Conservation (phyloP, 2,113 vertebrate genomes). For the Puffinus mauretanicus region DNA sequence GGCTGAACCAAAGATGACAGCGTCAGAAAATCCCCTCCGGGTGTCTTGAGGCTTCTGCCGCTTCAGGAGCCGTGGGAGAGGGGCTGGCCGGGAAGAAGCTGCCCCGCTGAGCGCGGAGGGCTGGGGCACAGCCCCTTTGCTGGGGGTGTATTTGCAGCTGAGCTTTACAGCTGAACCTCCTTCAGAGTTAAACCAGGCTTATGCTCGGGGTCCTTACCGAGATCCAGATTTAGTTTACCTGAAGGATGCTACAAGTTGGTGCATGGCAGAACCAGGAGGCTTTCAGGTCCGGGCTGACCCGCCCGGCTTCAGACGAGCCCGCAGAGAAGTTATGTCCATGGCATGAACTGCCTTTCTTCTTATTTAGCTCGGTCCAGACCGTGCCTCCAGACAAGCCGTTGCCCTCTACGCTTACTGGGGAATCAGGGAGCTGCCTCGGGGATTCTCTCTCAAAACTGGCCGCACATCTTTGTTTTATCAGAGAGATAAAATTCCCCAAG, state of each 20-base stretch:
- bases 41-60: not conserved
- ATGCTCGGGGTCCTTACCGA: not conserved
- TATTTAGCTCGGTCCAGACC: not conserved
- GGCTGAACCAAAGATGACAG: not conserved
- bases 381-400: not conserved
- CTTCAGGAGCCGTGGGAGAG: not conserved
- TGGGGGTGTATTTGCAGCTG: not conserved
- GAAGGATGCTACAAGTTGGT: not conserved
- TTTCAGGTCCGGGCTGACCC: not conserved
- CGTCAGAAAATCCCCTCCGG: not conserved
- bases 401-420: not conserved
- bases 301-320: not conserved
- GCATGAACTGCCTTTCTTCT: not conserved
- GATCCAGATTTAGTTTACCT: not conserved
- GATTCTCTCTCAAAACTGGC: not conserved
- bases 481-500: not conserved
- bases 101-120: fast-evolving
- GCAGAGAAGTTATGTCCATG: not conserved
- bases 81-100: not conserved
- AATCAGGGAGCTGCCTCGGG: not conserved
- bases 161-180: not conserved
- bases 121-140: not conserved
- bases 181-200: not conserved
- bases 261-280: not conserved
- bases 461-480: not conserved